phyloP scores from a whole-genome alignment of 37 sponge, comb jelly and placozoan genomes.

The Aphrocallistes beatrix region DNA sequence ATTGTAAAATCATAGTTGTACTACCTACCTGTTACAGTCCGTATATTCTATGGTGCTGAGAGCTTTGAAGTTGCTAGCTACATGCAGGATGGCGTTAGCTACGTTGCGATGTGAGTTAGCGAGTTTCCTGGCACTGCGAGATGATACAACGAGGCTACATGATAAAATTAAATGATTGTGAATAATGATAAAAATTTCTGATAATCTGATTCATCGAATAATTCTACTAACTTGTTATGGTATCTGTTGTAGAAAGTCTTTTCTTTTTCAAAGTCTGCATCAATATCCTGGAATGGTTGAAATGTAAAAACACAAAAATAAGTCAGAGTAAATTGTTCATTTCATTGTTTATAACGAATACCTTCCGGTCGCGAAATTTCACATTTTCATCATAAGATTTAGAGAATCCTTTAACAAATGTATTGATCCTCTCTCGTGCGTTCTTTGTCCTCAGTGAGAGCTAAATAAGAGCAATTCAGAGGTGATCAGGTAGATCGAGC shows the following conservation, averaged over 20 bases:
- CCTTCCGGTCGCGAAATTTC: conserved; percentile 60
- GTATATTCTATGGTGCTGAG: conserved; percentile 10
- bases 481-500: background rate
- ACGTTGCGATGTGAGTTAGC: background rate
- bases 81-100: background rate
- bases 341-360: no score
- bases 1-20: no score
- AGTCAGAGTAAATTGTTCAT: background rate
- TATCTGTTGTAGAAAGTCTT: conserved; percentile 59
- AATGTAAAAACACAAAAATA: background rate
- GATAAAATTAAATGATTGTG: background rate
- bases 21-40: background rate
- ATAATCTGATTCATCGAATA: background rate
- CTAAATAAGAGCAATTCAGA: conserved; percentile 28
- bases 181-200: background rate
- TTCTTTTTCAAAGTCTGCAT: conserved; percentile 70
- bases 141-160: background rate
- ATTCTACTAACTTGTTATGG: conserved; percentile 40
- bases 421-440: conserved; percentile 70
- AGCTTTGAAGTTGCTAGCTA: background rate
- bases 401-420: conserved; percentile 70
- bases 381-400: conserved; percentile 83
- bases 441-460: conserved; percentile 74
- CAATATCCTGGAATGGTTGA: conserved; percentile 59
- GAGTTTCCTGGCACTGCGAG: background rate